Evolutionary conservation across 2,113 vertebrate species (phyloP).

Genomic region (Bungarus multicinctus): DNA sequence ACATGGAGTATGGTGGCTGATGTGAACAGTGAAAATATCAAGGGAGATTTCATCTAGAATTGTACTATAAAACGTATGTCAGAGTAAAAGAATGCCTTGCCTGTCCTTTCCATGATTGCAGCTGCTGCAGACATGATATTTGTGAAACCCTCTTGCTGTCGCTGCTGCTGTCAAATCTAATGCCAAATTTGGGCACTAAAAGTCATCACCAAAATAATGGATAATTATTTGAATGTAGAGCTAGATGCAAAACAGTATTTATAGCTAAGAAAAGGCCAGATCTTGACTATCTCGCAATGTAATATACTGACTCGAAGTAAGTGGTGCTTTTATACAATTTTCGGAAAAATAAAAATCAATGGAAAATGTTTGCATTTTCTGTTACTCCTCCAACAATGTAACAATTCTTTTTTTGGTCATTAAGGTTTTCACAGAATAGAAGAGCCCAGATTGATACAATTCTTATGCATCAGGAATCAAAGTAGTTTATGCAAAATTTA

Average conservation of each 20-base stretch:
- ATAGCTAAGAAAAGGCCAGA: background rate
- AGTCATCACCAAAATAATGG: background rate
- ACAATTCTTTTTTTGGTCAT: constrained; percentile 1
- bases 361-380: constrained; percentile 16
- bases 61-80: background rate
- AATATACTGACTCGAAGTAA: background rate
- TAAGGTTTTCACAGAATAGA: constrained; percentile 57
- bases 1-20: background rate
- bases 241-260: background rate
- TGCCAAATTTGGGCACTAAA: background rate
- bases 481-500: constrained; percentile 72
- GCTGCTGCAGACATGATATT: too few relatives aligned
- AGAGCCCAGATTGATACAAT: constrained; percentile 42
- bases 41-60: background rate
- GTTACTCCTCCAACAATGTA: constrained; percentile 31
- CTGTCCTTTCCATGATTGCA: background rate
- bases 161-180: background rate
- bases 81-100: too few relatives aligned
- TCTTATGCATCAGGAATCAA: constrained; percentile 58
- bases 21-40: background rate
- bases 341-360: constrained; percentile 6
- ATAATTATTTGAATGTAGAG: background rate
- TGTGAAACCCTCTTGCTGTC: background rate
- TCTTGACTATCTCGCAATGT: background rate
- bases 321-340: background rate